Conservation (phyloP, 2,888 invertebrate genomes). For the Buathra laborator region DNA sequence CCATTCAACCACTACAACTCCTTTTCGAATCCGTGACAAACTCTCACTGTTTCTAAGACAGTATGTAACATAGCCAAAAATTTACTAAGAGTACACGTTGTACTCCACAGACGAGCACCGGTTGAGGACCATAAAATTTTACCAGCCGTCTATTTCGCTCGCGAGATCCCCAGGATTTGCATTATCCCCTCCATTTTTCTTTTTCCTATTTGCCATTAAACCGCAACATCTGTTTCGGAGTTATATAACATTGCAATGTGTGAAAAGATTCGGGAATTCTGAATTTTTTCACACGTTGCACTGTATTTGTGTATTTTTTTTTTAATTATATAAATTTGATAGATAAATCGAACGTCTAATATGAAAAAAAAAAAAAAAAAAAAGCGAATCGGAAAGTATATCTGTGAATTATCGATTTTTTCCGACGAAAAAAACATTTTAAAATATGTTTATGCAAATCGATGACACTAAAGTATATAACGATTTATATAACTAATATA, state of each 20-base stretch:
- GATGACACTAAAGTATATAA: no score
- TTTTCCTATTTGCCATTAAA: constrained; percentile 27
- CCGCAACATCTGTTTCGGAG: constrained; percentile 44
- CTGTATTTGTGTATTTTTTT: neutral
- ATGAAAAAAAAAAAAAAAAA: no score
- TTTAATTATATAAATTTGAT: neutral
- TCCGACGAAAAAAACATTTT: no score
- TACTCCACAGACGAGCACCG: constrained; percentile 1
- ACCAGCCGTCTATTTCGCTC: constrained; percentile 18
- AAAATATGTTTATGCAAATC: no score
- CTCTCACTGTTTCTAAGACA: neutral
- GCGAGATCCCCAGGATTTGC: constrained; percentile 49
- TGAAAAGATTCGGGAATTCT: neutral
- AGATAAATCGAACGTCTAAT: no score
- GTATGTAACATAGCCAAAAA: neutral
- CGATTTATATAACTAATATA: no score
- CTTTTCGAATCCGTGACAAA: constrained; percentile 1
- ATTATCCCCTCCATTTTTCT: constrained; percentile 27
- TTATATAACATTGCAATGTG: constrained; percentile 15
- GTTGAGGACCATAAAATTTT: constrained; percentile 36
- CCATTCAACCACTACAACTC: constrained; percentile 18
- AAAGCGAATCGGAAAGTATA: no score
- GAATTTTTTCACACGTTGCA: no score
- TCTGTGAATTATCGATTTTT: no score
- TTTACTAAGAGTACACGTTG: neutral